A percentile compares a stretch with the other conserved stretches of the same genome.
Conservation (phyloP, 2,888 invertebrate genomes). For the Leistus spinibarbis region DNA sequence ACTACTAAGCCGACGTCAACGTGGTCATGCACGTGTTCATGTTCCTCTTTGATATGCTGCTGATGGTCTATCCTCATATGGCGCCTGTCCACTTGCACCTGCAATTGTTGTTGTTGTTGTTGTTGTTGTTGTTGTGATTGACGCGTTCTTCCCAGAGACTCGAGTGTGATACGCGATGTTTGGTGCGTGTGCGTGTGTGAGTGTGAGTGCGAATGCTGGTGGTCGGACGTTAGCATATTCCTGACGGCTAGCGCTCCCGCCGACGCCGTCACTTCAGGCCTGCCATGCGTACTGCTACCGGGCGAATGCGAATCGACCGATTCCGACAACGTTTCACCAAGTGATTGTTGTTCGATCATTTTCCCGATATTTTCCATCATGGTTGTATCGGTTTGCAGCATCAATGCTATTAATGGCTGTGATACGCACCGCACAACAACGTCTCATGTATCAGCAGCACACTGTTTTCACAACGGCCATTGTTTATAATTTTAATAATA, state of each 20-base stretch:
- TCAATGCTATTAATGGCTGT: constrained; percentile 43
- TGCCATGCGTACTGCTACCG: constrained; percentile 56
- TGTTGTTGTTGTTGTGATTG: constrained; percentile 5
- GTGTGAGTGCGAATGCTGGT: constrained; percentile 13
- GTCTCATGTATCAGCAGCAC: constrained; percentile 25
- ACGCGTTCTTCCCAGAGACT: constrained; percentile 42
- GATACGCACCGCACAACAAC: constrained; percentile 35
- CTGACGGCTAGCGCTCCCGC: constrained; percentile 31
- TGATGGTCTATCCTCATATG: constrained; percentile 49
- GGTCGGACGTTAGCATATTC: constrained; percentile 28
- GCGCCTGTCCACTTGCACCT: constrained; percentile 51
- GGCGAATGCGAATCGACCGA: constrained; percentile 60
- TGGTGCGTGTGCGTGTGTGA: constrained; percentile 7
- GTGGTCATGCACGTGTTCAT: constrained; percentile 44
- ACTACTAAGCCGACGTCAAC: constrained; percentile 39
- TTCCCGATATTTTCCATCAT: constrained; percentile 66
- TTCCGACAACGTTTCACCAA: constrained; percentile 59
- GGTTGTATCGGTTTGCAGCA: constrained; percentile 44
- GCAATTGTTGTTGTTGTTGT: constrained; percentile 2
- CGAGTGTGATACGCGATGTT: constrained; percentile 21
- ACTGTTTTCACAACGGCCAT: constrained; percentile 21
- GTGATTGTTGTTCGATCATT: constrained; percentile 64
- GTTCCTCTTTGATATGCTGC: constrained; percentile 46
- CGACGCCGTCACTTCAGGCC: constrained; percentile 30
- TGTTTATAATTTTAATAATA: not conserved